Evolutionary conservation across 2,888 invertebrate genomes (phyloP).

Genomic region (Hermodice carunculata): DNA sequence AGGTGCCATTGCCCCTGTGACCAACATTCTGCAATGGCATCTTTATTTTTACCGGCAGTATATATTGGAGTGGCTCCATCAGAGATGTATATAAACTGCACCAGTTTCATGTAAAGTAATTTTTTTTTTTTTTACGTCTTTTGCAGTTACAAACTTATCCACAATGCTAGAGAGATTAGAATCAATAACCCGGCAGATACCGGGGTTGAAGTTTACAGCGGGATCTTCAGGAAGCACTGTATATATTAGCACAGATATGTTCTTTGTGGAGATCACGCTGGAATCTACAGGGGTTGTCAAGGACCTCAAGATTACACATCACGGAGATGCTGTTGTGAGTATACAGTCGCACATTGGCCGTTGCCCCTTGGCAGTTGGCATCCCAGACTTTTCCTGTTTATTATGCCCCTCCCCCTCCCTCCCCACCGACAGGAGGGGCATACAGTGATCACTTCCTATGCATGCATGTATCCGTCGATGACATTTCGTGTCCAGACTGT

Average conservation of each 20-base stretch:
- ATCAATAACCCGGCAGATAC: slow-evolving; percentile 88
- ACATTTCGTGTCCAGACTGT: too few relatives aligned
- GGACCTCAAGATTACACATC: slow-evolving; percentile 81
- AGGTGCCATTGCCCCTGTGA: too few relatives aligned
- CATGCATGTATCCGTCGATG: too few relatives aligned
- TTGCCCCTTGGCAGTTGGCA: background rate
- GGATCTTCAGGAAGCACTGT: slow-evolving; percentile 67
- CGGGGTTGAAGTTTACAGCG: slow-evolving; percentile 72
- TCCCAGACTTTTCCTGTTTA: too few relatives aligned
- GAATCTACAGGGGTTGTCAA: slow-evolving; percentile 86
- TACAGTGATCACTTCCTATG: too few relatives aligned
- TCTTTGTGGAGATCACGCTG: slow-evolving; percentile 91
- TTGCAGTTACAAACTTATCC: slow-evolving; percentile 84
- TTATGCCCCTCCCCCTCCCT: too few relatives aligned
- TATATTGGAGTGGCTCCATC: too few relatives aligned
- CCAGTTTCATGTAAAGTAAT: too few relatives aligned
- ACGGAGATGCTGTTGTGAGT: background rate
- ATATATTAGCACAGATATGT: slow-evolving; percentile 96
- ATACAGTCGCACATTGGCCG: background rate
- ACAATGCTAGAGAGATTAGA: slow-evolving; percentile 93
- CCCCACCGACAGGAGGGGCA: too few relatives aligned
- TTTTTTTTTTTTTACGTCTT: background rate
- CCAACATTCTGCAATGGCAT: too few relatives aligned
- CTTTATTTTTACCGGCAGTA: too few relatives aligned
- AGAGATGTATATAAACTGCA: too few relatives aligned